Percentiles rank a stretch among this genome's conserved stretches.
These are phyloP conservation scores for Peromyscus maniculatus DNA, from an alignment of 2,113 vertebrate species.

Conservation along the genomic window DNA sequence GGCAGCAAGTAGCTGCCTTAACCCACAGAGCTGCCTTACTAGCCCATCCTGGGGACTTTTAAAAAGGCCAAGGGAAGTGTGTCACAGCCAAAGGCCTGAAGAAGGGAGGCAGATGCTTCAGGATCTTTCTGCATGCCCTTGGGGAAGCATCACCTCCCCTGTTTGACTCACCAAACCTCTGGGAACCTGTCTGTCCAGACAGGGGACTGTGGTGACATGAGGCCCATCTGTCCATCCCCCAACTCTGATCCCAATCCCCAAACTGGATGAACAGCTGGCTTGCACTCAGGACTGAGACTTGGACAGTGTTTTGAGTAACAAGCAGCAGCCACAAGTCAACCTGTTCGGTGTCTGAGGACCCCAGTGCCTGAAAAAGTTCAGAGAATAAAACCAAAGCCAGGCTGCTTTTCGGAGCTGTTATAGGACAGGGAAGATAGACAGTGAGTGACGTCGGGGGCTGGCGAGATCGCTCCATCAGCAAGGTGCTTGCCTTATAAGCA, in stretches of 20 bases:
- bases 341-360: accelerated
- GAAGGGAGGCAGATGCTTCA: background rate
- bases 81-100: accelerated
- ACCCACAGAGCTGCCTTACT: background rate
- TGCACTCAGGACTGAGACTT: too few species aligned
- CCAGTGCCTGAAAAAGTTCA: background rate
- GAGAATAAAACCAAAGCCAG: background rate
- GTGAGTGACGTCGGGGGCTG: background rate
- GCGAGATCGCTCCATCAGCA: background rate
- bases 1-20: background rate
- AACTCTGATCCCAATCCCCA: background rate
- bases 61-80: accelerated
- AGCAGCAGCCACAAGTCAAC: background rate
- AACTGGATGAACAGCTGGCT: background rate
- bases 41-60: background rate
- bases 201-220: accelerated
- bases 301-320: background rate
- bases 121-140: background rate
- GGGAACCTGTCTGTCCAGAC: constrained; percentile 33
- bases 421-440: background rate
- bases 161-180: background rate
- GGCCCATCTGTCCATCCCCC: background rate
- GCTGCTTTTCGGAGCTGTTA: background rate
- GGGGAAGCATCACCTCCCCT: background rate
- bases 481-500: background rate